Evolutionary conservation across 1,140 invertebrate genomes (phyloP), one percentile per base, ranked within the genome.

Genomic region (Orchesella cincta): DNA sequence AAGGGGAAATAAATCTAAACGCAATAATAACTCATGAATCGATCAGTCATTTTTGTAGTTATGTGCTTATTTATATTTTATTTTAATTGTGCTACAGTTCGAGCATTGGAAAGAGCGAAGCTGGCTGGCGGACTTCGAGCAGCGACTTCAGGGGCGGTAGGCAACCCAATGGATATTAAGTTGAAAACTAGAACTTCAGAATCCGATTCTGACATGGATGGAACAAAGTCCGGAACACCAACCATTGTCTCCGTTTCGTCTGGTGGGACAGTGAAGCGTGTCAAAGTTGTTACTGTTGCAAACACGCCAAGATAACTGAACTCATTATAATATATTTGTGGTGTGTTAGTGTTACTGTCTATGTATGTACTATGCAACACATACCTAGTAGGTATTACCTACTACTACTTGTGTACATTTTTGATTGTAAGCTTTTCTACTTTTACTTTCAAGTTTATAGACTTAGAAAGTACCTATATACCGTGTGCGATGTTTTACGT

Each of bases 231-330:
- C n/a, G 62, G 62, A 3, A 18, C 62, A 31, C 62, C 62, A 33
- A 67, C 62, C 14, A 67, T 67, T 31, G 62, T 67, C 26, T 67
- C 62, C 1, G 62, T 67, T 14, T 29, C 62, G 2, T 67, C 62
- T n/a, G 62, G 26, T 12, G 62, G 62, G 8, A 29, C 26, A 14
- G 62, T 67, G 3, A 67, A 67, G 23, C 26, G 62, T 8, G 62
- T 67, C 8, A 67, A 67, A 67, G 62, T 67, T 67, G 62, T 67
- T 16, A 67, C 62, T 67, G 62, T 67, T 67, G 62, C 62, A 67
- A 67, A 67, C 62, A 67, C 62, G 1, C 31, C 23, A 29, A 67
- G 62, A 67, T 67, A 67, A 67, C 18, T 46, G 39, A n/a, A n/a
- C n/a, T n/a, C n/a, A n/a, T n/a, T n/a, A n/a, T n/a, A n/a, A n/a